Conservation (phyloP, 2,113 vertebrate genomes). For the Rostratula benghalensis region DNA sequence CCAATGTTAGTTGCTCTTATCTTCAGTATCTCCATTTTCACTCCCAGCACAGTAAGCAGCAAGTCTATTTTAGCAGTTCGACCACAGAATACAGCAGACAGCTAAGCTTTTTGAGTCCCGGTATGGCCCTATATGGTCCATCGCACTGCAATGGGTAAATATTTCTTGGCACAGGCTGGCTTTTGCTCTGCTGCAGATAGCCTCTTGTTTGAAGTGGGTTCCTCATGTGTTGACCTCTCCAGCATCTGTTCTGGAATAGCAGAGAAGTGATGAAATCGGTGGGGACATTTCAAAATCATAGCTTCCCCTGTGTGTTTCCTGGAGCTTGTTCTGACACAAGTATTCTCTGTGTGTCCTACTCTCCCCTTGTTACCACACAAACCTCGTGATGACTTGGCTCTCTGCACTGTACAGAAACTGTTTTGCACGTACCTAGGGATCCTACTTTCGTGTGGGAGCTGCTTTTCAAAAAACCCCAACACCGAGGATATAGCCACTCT, state of each 20-base stretch:
- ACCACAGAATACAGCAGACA: not conserved
- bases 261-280: not conserved
- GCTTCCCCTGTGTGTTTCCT: not conserved
- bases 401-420: not conserved
- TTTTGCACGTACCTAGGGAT: not conserved
- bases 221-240: not conserved
- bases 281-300: slow-evolving; percentile 8
- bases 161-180: not conserved
- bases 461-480: not conserved
- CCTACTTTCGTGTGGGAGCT: slow-evolving; percentile 31
- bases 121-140: not conserved
- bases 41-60: not conserved
- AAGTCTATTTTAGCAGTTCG: not conserved
- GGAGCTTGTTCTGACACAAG: slow-evolving; percentile 23
- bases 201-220: not conserved
- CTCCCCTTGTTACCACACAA: slow-evolving; percentile 26
- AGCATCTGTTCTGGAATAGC: slow-evolving; percentile 1
- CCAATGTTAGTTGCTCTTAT: not conserved
- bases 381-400: slow-evolving; percentile 34
- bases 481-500: not conserved
- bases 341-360: not conserved
- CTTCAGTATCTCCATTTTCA: not conserved
- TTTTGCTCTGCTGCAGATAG: not conserved
- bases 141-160: not conserved
- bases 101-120: not conserved